Percentiles rank a stretch among this genome's conserved stretches.
These are phyloP conservation scores for Python bivittatus DNA, from an alignment of 2,113 vertebrate genomes.

Conservation along the genomic window DNA sequence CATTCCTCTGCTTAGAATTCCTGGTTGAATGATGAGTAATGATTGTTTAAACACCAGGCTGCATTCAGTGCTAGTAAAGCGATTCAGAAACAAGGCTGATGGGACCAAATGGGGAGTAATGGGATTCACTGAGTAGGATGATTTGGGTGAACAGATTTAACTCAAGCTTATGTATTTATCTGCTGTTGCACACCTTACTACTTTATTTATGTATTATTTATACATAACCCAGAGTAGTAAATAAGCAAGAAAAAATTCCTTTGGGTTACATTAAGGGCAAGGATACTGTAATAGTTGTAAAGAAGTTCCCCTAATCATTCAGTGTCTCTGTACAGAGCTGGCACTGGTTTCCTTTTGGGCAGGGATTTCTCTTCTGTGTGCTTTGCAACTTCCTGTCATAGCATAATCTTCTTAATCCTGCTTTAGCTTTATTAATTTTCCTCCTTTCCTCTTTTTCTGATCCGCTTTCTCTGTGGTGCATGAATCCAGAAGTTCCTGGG, in stretches of 20 bases:
- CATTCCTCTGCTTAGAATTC: not conserved
- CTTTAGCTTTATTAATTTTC: slow-evolving; percentile 70
- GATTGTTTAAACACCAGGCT: not conserved
- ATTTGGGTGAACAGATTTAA: not conserved
- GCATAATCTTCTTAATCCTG: slow-evolving; percentile 70
- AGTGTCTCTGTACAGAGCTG: slow-evolving; percentile 58
- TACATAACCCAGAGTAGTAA: not conserved
- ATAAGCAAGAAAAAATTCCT: slow-evolving; percentile 11
- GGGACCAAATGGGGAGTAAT: not conserved
- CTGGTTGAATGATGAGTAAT: not conserved
- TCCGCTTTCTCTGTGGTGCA: not conserved
- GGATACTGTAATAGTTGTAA: slow-evolving; percentile 50
- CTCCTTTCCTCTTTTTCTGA: slow-evolving; percentile 48
- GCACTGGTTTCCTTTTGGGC: slow-evolving; percentile 48
- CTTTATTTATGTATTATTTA: not conserved
- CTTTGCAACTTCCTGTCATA: slow-evolving; percentile 65
- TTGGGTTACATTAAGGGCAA: slow-evolving; percentile 49
- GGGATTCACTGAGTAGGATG: not conserved
- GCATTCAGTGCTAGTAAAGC: not conserved
- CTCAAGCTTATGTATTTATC: not conserved
- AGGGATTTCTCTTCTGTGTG: slow-evolving; percentile 62
- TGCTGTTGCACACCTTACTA: not conserved
- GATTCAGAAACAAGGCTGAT: not conserved
- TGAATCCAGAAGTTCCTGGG: slow-evolving; percentile 42
- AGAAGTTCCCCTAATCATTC: slow-evolving; percentile 49